Base-by-base conservation (phyloP, 2,888 invertebrate species). In the Drosophila cognata region DNA sequence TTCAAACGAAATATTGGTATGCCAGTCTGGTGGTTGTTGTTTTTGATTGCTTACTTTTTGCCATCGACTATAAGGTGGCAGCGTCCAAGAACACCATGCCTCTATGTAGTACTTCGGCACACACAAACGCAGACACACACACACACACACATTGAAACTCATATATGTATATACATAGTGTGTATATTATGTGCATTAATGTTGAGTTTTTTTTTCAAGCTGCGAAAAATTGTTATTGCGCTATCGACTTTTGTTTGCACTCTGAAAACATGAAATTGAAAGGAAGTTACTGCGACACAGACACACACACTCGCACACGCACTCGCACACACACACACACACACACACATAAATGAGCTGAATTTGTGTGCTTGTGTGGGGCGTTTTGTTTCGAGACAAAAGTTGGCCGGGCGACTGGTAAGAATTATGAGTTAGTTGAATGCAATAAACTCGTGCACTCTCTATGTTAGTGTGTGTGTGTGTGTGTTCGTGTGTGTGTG, bases 351-450 rank as follows among this genome's bases (percentile, higher is more conserved):
- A 52, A 58, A 70, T 60, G 55, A 21, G 28, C 59, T 48, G 64
- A 28, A 41, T 61, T 38, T 62, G 48, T 62, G 57, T 78, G 59
- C 33, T 18, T 71, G 69, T 63, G 51, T 53, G 51, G 59, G 64
- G 60, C 69, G 83, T 80, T 79, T 81, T 81, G 81, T 81, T 82
- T 76, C 66, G 53, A 79, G 72, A 82, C 80, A 80, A 81, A 81
- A 81, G 76, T 76, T 82, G 70, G 72, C 59, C 75, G 59, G 59
- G 69, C 63, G 71, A 75, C 67, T 72, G 70, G 58, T 68, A 71
- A 77, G 74, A 82, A 81, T 83, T 81, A 80, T 83, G 80, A 81
- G 83, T 83, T 79, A 83, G 83, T 77, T 77, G 81, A 81, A 81
- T 79, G 81, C 83, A 81, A 82, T 82, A 81, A 81, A 80, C 80